These are phyloP conservation scores for Germaria angustata DNA, from an alignment of 2,888 invertebrate genomes.

Conservation along the genomic window DNA sequence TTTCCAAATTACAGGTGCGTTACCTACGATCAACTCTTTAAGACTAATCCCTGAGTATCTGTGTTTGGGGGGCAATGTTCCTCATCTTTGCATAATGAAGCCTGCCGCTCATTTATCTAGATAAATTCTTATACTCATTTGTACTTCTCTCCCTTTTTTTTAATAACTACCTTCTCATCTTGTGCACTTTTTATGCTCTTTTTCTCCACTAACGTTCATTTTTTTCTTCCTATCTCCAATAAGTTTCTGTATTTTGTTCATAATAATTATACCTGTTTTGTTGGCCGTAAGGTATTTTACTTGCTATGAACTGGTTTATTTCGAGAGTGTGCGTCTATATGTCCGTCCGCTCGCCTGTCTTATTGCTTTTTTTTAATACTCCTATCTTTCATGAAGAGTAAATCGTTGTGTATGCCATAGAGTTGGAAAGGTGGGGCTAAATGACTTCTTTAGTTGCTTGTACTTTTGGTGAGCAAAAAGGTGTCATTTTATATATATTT, in stretches of 20 bases:
- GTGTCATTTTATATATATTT: neutral
- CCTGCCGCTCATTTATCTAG: constrained; percentile 54
- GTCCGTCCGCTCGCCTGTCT: neutral
- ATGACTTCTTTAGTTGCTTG: neutral
- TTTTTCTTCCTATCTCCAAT: constrained; percentile 53
- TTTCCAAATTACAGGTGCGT: constrained; percentile 76
- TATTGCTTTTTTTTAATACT: constrained; percentile 18
- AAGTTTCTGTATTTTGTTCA: constrained; percentile 48
- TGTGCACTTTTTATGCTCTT: neutral
- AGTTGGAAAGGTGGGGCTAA: neutral
- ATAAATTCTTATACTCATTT: constrained; percentile 42
- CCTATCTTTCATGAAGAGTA: constrained; percentile 37
- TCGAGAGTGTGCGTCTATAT: constrained; percentile 46
- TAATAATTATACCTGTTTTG: constrained; percentile 64
- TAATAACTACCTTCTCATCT: constrained; percentile 18
- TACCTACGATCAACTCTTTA: constrained; percentile 79
- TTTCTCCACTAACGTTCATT: constrained; percentile 18
- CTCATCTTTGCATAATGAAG: constrained; percentile 35
- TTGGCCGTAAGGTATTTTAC: constrained; percentile 64
- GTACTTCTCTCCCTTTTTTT: neutral
- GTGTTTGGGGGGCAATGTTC: constrained; percentile 72
- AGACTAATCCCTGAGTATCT: constrained; percentile 77
- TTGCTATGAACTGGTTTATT: constrained; percentile 62
- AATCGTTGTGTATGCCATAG: neutral
- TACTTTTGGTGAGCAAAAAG: constrained; percentile 10